A percentile compares a stretch with the other conserved stretches of the same genome.
Conservation (phyloP, 2,113 vertebrate genomes). For the Aspiorhynchus laticeps region DNA sequence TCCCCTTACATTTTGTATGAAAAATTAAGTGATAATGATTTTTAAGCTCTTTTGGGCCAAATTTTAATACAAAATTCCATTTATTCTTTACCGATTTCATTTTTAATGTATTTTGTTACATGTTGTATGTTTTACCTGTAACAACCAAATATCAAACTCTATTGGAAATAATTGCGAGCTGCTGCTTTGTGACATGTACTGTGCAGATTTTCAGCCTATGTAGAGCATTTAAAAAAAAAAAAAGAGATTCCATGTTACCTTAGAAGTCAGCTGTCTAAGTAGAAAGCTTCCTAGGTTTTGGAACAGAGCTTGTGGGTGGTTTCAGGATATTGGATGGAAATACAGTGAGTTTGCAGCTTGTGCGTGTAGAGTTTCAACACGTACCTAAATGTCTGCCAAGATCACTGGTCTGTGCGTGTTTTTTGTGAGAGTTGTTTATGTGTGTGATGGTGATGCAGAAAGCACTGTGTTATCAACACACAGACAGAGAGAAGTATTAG, state of each 20-base stretch:
- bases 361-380: not conserved
- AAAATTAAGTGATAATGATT: too few relatives aligned
- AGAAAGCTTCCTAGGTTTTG: not conserved
- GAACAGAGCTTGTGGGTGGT: not conserved
- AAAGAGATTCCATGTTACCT: not conserved
- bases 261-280: not conserved
- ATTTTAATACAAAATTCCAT: too few relatives aligned
- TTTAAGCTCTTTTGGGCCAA: too few relatives aligned
- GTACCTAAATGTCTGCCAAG: not conserved
- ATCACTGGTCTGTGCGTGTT: not conserved
- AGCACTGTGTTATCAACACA: constrained; percentile 55
- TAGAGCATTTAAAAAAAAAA: not conserved
- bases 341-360: not conserved
- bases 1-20: too few relatives aligned
- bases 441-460: constrained; percentile 34
- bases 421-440: constrained; percentile 17
- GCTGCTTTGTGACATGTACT: not conserved
- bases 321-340: not conserved
- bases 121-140: too few relatives aligned
- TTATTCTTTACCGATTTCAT: too few relatives aligned
- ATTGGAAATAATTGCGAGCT: not conserved
- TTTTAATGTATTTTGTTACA: too few relatives aligned
- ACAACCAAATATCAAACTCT: not conserved
- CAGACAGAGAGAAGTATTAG: constrained; percentile 54
- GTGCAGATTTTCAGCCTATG: not conserved